Percentiles rank a stretch among this genome's conserved stretches.
Evolutionary conservation across 2,888 invertebrate genomes (phyloP).

Genomic region (Parnassius apollo): DNA sequence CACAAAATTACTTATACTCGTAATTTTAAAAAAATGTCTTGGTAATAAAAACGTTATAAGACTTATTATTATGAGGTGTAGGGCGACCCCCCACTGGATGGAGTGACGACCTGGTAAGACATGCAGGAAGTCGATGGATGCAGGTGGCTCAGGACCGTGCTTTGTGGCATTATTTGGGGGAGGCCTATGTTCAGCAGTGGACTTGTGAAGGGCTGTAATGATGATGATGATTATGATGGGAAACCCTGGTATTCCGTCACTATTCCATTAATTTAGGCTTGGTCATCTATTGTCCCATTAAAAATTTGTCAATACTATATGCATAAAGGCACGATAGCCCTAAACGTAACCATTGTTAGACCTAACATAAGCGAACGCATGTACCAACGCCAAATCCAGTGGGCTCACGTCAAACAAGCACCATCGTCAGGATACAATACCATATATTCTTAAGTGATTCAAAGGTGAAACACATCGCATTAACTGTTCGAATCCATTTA

Average conservation of each 20-base stretch:
- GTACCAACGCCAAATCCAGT: slow-evolving; percentile 34
- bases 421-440: slow-evolving; percentile 41
- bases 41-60: too few relatives aligned
- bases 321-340: slow-evolving; percentile 29
- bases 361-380: slow-evolving; percentile 16
- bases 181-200: too few relatives aligned
- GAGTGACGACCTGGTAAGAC: too few relatives aligned
- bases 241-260: too few relatives aligned
- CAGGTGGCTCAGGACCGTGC: too few relatives aligned
- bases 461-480: slow-evolving; percentile 27
- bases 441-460: slow-evolving; percentile 39
- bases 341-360: slow-evolving; percentile 35
- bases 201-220: too few relatives aligned
- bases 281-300: not conserved
- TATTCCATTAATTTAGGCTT: not conserved
- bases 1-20: not conserved
- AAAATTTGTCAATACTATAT: not conserved
- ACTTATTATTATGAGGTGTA: too few relatives aligned
- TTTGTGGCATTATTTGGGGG: too few relatives aligned
- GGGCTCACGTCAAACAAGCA: slow-evolving; percentile 32
- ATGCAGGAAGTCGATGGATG: too few relatives aligned
- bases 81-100: too few relatives aligned
- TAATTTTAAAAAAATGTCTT: too few relatives aligned
- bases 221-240: too few relatives aligned
- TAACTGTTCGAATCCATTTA: not conserved